Evolutionary conservation across 1,140 invertebrate species (phyloP).

Genomic region (Scaptomyza montana): DNA sequence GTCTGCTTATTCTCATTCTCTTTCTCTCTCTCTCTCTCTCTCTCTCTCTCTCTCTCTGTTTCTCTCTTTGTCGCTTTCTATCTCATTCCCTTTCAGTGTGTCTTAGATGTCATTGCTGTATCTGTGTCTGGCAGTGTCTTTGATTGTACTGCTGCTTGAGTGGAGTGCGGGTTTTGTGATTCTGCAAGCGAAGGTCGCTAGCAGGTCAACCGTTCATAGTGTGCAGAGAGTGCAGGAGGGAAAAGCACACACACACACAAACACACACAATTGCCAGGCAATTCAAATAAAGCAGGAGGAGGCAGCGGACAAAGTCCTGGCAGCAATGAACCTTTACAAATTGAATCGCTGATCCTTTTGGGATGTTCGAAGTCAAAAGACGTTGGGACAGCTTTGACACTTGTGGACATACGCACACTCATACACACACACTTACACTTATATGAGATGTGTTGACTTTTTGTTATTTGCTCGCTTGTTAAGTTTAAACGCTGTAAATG

Average conservation of each 20-base stretch:
- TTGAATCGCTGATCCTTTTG: constrained; percentile 59
- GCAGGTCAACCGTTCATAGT: constrained; percentile 57
- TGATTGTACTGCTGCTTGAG: constrained; percentile 66
- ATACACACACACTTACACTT: constrained; percentile 10
- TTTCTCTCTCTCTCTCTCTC: background rate
- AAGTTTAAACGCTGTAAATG: constrained; percentile 81
- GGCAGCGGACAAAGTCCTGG: constrained; percentile 5
- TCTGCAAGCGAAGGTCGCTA: constrained; percentile 57
- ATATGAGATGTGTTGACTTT: constrained; percentile 66
- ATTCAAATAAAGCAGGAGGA: constrained; percentile 19
- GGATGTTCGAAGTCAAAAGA: constrained; percentile 38
- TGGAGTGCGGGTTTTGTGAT: constrained; percentile 37
- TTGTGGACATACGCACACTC: constrained; percentile 28
- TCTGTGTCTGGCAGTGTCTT: constrained; percentile 27
- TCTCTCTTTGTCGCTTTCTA: background rate
- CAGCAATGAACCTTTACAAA: constrained; percentile 53
- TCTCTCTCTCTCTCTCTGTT: background rate
- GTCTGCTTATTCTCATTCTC: constrained; percentile 2
- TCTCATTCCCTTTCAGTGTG: background rate
- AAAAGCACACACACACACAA: background rate
- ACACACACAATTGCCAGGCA: constrained; percentile 9
- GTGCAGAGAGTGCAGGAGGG: background rate
- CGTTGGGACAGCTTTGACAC: constrained; percentile 27
- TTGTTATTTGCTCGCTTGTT: constrained; percentile 80
- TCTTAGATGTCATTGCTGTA: constrained; percentile 7